Percentiles rank a stretch among this genome's conserved stretches.
These are phyloP conservation scores for Cynopterus sphinx DNA, from an alignment of 2,797 vertebrate species.

Conservation along the genomic window DNA sequence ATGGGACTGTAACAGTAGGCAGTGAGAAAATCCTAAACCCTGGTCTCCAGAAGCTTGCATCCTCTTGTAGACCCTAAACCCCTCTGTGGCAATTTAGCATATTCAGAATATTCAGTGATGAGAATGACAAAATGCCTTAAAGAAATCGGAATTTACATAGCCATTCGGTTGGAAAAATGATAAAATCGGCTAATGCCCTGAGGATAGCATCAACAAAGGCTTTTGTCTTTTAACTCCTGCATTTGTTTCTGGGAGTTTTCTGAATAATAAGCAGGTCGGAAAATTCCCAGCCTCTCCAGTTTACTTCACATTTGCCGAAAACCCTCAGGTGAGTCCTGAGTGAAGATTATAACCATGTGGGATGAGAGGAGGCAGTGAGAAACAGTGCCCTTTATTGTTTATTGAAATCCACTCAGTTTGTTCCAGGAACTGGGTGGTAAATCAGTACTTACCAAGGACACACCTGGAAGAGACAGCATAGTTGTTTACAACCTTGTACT, in stretches of 20 bases:
- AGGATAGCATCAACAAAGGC: slow-evolving; percentile 61
- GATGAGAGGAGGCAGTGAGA: slow-evolving; percentile 55
- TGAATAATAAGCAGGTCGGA: slow-evolving; percentile 49
- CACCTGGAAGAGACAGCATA: slow-evolving; percentile 50
- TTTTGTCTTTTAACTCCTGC: slow-evolving; percentile 54
- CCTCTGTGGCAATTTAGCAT: not conserved
- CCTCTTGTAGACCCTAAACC: not conserved
- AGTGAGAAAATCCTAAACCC: no score
- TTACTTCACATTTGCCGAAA: slow-evolving; percentile 50
- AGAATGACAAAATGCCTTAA: not conserved
- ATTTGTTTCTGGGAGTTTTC: slow-evolving; percentile 59
- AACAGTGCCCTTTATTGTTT: slow-evolving; percentile 75
- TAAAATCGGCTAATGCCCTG: slow-evolving; percentile 44
- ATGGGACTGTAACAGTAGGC: not conserved
- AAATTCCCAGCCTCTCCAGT: slow-evolving; percentile 36
- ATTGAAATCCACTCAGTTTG: slow-evolving; percentile 68
- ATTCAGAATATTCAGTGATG: not conserved
- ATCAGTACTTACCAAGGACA: slow-evolving; percentile 72
- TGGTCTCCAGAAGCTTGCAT: not conserved
- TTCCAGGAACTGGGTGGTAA: slow-evolving; percentile 70
- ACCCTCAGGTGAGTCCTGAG: slow-evolving; percentile 57
- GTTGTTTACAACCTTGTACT: slow-evolving; percentile 33
- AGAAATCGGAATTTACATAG: slow-evolving; percentile 37
- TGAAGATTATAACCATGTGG: slow-evolving; percentile 53
- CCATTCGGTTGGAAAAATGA: slow-evolving; percentile 58